phyloP scores from a whole-genome alignment of 2,797 vertebrate species.

The Lagorchestes hirsutus region DNA sequence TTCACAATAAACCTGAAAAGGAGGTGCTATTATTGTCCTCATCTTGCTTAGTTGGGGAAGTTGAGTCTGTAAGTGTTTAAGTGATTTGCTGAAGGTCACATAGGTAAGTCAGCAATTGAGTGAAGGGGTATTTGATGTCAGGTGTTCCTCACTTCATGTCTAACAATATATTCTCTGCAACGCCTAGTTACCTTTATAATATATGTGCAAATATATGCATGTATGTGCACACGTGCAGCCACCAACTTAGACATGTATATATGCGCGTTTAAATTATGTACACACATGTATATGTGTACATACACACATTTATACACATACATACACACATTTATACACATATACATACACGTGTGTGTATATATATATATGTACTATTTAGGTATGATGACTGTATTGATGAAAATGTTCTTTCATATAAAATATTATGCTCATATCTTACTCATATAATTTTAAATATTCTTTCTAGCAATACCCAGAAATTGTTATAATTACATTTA shows the following conservation, averaged over 20 bases:
- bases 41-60: not conserved
- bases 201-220: not conserved
- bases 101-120: not conserved
- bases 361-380: not conserved
- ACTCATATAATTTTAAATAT: not conserved
- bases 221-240: not conserved
- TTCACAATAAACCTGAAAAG: not conserved
- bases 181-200: constrained; percentile 6
- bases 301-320: too few relatives aligned
- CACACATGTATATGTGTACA: too few relatives aligned
- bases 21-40: not conserved
- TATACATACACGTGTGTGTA: not conserved
- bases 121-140: not conserved
- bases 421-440: not conserved
- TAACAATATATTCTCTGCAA: not conserved
- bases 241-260: not conserved
- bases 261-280: too few relatives aligned
- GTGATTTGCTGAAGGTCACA: not conserved
- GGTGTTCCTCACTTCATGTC: not conserved
- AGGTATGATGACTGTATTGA: not conserved
- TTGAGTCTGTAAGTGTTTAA: not conserved
- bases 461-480: not conserved
- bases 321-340: not conserved
- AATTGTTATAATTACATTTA: not conserved
- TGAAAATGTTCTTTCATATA: not conserved